Conservation (phyloP, 2,113 vertebrate species). For the Megaceryle torquata region DNA sequence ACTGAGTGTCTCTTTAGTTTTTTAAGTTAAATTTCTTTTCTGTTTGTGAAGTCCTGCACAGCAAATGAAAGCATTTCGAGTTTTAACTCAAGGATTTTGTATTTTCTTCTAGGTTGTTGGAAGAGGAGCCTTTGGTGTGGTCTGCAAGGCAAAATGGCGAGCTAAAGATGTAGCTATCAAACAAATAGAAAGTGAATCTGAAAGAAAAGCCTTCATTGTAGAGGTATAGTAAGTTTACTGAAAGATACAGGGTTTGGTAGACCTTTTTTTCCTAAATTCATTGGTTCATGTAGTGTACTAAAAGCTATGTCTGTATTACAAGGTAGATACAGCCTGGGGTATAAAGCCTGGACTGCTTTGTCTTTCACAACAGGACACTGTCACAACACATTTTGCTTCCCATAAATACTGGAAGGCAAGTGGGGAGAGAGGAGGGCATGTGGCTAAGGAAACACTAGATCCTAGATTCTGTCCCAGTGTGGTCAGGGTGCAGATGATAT, state of each 20-base stretch:
- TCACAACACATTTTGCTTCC: background rate
- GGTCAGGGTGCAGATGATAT: background rate
- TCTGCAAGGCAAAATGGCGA: slow-evolving; percentile 99
- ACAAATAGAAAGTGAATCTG: slow-evolving; percentile 98
- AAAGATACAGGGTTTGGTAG: background rate
- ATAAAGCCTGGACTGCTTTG: background rate
- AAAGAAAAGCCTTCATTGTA: slow-evolving; percentile 95
- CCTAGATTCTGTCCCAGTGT: background rate
- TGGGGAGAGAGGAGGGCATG: background rate
- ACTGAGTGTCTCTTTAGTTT: background rate
- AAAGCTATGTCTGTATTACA: background rate
- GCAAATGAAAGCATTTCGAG: background rate
- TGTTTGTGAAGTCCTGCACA: background rate
- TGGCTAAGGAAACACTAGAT: background rate
- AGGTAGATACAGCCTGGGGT: background rate
- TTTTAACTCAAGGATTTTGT: background rate
- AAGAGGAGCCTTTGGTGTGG: slow-evolving; percentile 97
- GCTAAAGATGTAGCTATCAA: slow-evolving; percentile 99
- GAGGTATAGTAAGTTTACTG: slow-evolving; percentile 81
- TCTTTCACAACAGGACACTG: background rate
- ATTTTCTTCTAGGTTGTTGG: slow-evolving; percentile 88
- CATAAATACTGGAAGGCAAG: background rate
- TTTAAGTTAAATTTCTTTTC: background rate
- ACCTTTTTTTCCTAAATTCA: background rate
- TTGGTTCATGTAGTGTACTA: background rate